phyloP scores from a whole-genome alignment of 2,888 invertebrate genomes.

The Kryphioiulus occultus region DNA sequence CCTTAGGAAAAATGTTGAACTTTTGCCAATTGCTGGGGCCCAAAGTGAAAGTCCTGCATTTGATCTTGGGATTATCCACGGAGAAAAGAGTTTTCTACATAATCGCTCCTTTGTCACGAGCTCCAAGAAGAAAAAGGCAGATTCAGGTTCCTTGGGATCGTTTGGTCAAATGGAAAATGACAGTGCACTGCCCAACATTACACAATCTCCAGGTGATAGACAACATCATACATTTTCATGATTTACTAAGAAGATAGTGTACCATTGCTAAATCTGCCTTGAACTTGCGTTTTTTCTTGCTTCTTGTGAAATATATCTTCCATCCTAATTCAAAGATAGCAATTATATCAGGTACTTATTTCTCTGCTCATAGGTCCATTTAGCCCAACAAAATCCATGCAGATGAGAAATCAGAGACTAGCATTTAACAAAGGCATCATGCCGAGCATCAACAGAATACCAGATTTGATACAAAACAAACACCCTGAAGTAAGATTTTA shows the following conservation, averaged over 20 bases:
- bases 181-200: constrained; percentile 39
- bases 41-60: background rate
- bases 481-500: background rate
- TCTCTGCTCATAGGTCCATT: background rate
- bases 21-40: background rate
- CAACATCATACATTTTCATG: background rate
- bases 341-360: background rate
- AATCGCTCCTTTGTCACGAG: background rate
- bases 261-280: background rate
- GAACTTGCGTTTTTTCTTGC: background rate
- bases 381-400: constrained; percentile 28
- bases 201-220: constrained; percentile 31
- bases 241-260: background rate
- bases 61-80: constrained; percentile 41
- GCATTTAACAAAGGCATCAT: background rate
- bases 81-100: constrained; percentile 44
- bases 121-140: constrained; percentile 44
- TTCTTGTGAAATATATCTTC: too few relatives aligned
- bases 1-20: constrained; percentile 16
- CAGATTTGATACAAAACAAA: constrained; percentile 6
- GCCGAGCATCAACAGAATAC: constrained; percentile 29
- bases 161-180: constrained; percentile 38
- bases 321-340: too few relatives aligned
- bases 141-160: background rate
- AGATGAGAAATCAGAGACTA: background rate